Base-by-base conservation (phyloP, 64 coral and sea anemone genomes). In the Pachyseris speciosa region DNA sequence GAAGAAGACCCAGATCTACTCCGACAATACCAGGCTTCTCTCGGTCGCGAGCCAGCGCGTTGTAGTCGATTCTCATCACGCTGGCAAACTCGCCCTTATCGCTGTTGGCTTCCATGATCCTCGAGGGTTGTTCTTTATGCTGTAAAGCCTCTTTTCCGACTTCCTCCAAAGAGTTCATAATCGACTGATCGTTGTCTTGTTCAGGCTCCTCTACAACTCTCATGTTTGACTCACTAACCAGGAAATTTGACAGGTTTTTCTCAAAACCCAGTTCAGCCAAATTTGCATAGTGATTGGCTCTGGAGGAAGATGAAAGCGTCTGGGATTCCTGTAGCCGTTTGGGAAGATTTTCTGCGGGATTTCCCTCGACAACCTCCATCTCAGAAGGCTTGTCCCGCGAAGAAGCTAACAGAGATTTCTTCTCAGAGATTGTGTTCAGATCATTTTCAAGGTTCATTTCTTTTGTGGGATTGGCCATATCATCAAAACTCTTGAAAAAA, bases 81-180 rank as follows among this genome's bases (percentile, higher is more conserved):
- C 74, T 77, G 11, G n/a, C 10, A 47, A 77, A 77, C 29, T 77
- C 74, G 44, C 74, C 74, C 28, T 77, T 27, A 27, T 77, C 45
- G 17, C 74, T 77, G 47, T 77, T 77, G 2, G 0, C 47, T 15
- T 31, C 7, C 69, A 72, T 9, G 1, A 39, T 31, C 61, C 28
- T 27, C 17, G 20, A 13, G 20, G 5, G 4, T 58, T 58, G 5
- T 19, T 13, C 16, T 29, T 29, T 27, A 3, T 9, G 15, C 53
- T 44, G 45, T 33, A 49, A 12, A 28, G 16, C 45, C 7, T 25
- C n/a, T 51, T 77, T 34, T 52, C 27, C 44, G 74, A 77, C 28
- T 52, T 32, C 12, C 12, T 52, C 47, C 29, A 16, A 32, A 77
- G 74, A 7, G 4, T 7, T 15, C 27, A 33, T 47, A 15, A 77